Evolutionary conservation across 2,113 vertebrate species (phyloP), one percentile per base, ranked within the genome.

Genomic region (Junco hyemalis): DNA sequence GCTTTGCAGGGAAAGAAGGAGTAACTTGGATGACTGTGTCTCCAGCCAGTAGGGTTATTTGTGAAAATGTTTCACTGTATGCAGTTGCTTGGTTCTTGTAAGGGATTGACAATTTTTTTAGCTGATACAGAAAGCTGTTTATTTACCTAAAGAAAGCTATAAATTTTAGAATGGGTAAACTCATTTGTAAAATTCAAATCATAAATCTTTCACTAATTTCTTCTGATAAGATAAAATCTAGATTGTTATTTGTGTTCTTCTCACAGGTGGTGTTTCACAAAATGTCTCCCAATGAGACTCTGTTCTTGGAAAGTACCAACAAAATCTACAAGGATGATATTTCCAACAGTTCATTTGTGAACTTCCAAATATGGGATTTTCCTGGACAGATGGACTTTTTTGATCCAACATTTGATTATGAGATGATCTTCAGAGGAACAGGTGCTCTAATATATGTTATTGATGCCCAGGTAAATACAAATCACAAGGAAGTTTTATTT

Each of bases 341-440:
- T 97, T 99, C 99, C 95, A 99, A 99, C 98, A 99, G 99, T 91
- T 99, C 99, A 38, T 99, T 99, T 90, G 99, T 99, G 96, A 99
- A 99, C 97, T 99, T 99, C 97, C 99, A 99, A 96, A 99, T 99
- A 81, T 99, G 99, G 99, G 99, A 99, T 96, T 99, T 99, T 93
- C 99, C 99, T 33, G 99, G 99, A 53, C 99, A 99, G 96, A 99
- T 99, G 91, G 99, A 99, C 97, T 99, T 99, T 98, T 99, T 99
- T 94, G 99, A 99, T 90, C 99, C 99, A 44, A 99, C 99, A 6
- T 99, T 99, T 95, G 99, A 99, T 97, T 99, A 99, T 21, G 99
- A 99, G 97, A 99, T 99, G 99, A 99, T 99, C 97, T 99, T 99
- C 98, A 99, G 99, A 97, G 99, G 99, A 95, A 99, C 99, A 3